Evolutionary conservation across 2,888 invertebrate genomes (phyloP).

Genomic region (Rhamnusium bicolor): DNA sequence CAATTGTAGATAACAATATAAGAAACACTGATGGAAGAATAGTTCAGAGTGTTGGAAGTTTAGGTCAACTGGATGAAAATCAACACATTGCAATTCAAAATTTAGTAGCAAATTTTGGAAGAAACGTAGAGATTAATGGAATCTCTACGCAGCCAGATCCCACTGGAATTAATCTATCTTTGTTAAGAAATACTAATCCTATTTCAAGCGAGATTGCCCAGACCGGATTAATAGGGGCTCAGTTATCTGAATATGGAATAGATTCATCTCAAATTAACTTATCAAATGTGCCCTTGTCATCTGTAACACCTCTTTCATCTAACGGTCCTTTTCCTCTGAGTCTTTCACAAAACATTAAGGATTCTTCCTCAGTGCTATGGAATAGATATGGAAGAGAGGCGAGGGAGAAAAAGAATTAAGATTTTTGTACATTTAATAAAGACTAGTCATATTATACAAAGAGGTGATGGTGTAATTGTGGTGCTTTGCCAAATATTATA

Average conservation of each 20-base stretch:
- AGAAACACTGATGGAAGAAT: neutral
- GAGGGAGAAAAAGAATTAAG: slow-evolving; percentile 20
- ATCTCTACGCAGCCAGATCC: neutral
- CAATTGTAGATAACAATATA: neutral
- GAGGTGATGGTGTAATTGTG: slow-evolving; percentile 32
- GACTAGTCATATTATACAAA: slow-evolving; percentile 41
- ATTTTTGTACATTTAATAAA: neutral
- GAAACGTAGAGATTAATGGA: neutral
- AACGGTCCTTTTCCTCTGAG: neutral
- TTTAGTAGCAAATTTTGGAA: slow-evolving; percentile 1
- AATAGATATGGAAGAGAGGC: slow-evolving; percentile 48
- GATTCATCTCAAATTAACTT: slow-evolving; percentile 33
- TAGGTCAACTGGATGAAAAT: slow-evolving; percentile 28
- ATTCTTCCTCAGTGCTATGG: slow-evolving; percentile 33
- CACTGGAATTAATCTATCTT: neutral
- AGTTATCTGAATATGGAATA: slow-evolving; percentile 19
- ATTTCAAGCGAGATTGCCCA: slow-evolving; percentile 8
- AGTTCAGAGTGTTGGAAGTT: neutral
- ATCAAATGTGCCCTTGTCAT: slow-evolving; percentile 23
- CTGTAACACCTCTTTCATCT: neutral
- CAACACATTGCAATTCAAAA: neutral
- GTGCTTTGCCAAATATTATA: too few species aligned
- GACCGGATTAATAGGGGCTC: slow-evolving; percentile 2
- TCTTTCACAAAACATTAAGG: slow-evolving; percentile 14
- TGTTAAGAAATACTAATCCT: slow-evolving; percentile 39